These are phyloP conservation scores for Actinia tenebrosa DNA, from an alignment of 64 coral and sea anemone species.

Conservation along the genomic window DNA sequence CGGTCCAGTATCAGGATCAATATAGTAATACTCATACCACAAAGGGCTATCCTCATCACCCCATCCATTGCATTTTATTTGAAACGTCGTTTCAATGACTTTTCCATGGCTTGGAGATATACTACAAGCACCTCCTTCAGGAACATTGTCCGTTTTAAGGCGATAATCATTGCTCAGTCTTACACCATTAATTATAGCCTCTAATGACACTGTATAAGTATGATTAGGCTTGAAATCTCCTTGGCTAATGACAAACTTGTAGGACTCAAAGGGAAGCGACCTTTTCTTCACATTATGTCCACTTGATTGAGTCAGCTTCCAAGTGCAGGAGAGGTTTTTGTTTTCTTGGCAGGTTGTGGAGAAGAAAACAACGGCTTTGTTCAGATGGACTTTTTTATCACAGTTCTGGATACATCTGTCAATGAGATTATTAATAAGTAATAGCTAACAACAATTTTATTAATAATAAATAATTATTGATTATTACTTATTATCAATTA, in stretches of 20 bases:
- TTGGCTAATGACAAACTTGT: slow-evolving; percentile 20
- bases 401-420: slow-evolving; percentile 51
- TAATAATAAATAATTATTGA: too few species aligned
- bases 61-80: slow-evolving; percentile 40
- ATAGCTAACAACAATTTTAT: too few species aligned
- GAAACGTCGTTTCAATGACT: slow-evolving; percentile 38
- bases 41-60: slow-evolving; percentile 51
- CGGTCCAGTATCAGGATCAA: not conserved
- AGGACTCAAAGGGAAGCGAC: not conserved
- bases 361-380: slow-evolving; percentile 15
- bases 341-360: slow-evolving; percentile 14
- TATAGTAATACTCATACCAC: slow-evolving; percentile 50
- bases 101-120: not conserved
- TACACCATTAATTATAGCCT: not conserved
- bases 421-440: not conserved
- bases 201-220: slow-evolving; percentile 24
- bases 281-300: not conserved
- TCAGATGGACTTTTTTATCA: slow-evolving; percentile 1
- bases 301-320: slow-evolving; percentile 20
- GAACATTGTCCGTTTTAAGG: slow-evolving; percentile 35
- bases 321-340: slow-evolving; percentile 5
- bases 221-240: slow-evolving; percentile 12
- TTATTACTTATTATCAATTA: too few species aligned
- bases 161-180: not conserved
- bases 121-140: slow-evolving; percentile 28